These are phyloP conservation scores for Cephus runcator DNA, from an alignment of 2,888 invertebrate species.

Conservation along the genomic window DNA sequence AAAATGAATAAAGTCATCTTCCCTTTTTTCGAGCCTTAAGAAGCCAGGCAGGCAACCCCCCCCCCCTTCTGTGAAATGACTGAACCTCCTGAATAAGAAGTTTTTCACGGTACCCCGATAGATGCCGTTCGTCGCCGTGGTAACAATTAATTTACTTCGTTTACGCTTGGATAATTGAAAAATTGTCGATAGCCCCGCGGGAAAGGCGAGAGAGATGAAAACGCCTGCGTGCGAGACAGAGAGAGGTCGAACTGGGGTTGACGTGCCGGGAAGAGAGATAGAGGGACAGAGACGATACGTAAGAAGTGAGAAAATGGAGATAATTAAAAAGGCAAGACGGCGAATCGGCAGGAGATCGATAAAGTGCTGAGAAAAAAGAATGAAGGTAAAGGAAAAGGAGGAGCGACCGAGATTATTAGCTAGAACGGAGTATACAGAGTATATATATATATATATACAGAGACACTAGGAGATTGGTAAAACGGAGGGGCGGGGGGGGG, in stretches of 20 bases:
- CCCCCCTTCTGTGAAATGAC: too few species aligned
- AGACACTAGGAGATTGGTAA: too few species aligned
- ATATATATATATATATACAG: not conserved
- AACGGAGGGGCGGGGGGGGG: too few species aligned
- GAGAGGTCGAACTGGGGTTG: not conserved
- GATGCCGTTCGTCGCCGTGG: constrained; percentile 18
- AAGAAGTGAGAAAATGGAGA: constrained; percentile 54
- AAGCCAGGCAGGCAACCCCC: too few species aligned
- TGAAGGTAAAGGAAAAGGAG: not conserved
- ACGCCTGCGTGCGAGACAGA: constrained; percentile 16
- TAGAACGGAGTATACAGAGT: not conserved
- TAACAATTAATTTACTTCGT: constrained; percentile 52
- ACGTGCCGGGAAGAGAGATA: not conserved
- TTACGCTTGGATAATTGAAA: constrained; percentile 52
- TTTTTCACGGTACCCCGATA: too few species aligned
- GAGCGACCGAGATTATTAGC: not conserved
- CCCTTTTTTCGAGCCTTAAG: too few species aligned
- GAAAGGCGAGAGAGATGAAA: constrained; percentile 16
- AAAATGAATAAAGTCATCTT: not conserved
- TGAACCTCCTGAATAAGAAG: too few species aligned
- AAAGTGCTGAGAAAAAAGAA: not conserved
- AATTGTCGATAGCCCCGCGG: constrained; percentile 42
- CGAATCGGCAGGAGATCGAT: constrained; percentile 1
- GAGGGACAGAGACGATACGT: constrained; percentile 22
- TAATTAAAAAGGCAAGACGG: constrained; percentile 49